A percentile compares a stretch with the other conserved stretches of the same genome.
These are phyloP conservation scores for Epicauta chinensis DNA, from an alignment of 1,140 invertebrate species.

Conservation along the genomic window DNA sequence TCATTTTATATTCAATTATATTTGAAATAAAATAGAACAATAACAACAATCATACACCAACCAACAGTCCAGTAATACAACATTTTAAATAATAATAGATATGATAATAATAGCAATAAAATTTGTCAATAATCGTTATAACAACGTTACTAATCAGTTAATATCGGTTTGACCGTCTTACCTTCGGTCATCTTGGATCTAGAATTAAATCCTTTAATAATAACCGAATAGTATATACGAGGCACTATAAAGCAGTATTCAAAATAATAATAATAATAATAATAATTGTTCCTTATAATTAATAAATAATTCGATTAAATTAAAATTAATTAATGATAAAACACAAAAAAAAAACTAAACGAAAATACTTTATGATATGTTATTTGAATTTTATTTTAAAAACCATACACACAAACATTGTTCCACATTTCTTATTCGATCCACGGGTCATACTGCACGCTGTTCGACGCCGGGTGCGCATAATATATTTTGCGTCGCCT, in stretches of 20 bases:
- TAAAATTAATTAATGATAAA: no score
- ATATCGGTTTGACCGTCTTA: no score
- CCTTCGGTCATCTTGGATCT: slow-evolving; percentile 5
- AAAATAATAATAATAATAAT: neutral
- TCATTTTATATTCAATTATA: no score
- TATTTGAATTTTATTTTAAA: slow-evolving; percentile 12
- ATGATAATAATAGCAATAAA: no score
- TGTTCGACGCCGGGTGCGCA: slow-evolving; percentile 19
- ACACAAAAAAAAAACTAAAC: no score
- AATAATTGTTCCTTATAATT: neutral
- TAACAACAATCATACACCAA: no score
- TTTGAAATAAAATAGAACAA: no score
- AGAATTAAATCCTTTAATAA: slow-evolving; percentile 10
- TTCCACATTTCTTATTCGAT: slow-evolving; percentile 15
- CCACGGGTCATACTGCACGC: slow-evolving; percentile 25
- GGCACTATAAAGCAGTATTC: slow-evolving; percentile 3
- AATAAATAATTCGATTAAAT: no score
- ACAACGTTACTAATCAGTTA: no score
- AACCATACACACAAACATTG: slow-evolving; percentile 4
- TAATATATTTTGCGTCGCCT: slow-evolving; percentile 13
- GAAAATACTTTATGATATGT: slow-evolving; percentile 12
- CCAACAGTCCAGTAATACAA: no score
- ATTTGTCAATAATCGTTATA: no score
- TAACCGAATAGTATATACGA: neutral
- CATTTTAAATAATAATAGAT: no score